A percentile compares a stretch with the other conserved stretches of the same genome.
Conservation (phyloP, 2,888 invertebrate species). For the Escarpia spicata region DNA sequence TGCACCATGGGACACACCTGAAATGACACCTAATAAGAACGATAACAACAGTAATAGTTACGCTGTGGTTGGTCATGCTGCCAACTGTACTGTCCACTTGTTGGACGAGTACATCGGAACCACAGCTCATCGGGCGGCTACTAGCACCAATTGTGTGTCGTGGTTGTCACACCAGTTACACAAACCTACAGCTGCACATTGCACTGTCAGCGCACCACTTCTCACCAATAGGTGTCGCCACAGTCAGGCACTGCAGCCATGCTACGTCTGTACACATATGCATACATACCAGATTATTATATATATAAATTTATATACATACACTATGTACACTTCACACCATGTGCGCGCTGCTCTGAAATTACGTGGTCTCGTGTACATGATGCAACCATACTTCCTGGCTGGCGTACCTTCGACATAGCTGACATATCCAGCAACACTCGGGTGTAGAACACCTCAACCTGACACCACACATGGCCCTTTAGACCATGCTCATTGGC, state of each 20-base stretch:
- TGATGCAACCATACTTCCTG: not conserved
- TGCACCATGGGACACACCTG: not conserved
- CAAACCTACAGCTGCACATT: not conserved
- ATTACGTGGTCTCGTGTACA: not conserved
- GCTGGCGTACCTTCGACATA: not conserved
- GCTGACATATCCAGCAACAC: not conserved
- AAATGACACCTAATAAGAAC: not conserved
- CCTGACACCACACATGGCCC: not conserved
- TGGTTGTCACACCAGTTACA: not conserved
- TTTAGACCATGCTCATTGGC: not conserved
- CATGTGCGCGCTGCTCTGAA: not conserved
- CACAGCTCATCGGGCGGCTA: not conserved
- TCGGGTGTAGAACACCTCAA: not conserved
- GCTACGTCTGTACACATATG: conserved; percentile 8
- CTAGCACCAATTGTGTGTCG: not conserved
- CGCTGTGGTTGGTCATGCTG: not conserved
- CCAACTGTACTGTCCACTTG: not conserved
- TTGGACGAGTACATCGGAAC: not conserved
- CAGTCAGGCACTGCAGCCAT: not conserved
- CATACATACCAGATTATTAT: conserved; percentile 8
- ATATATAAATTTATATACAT: not conserved
- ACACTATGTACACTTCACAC: not conserved
- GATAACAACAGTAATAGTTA: not conserved
- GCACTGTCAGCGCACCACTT: not conserved
- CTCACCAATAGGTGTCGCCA: not conserved